Base-by-base conservation (phyloP, 2,888 invertebrate genomes). In the Cremastobaeus sp. region DNA sequence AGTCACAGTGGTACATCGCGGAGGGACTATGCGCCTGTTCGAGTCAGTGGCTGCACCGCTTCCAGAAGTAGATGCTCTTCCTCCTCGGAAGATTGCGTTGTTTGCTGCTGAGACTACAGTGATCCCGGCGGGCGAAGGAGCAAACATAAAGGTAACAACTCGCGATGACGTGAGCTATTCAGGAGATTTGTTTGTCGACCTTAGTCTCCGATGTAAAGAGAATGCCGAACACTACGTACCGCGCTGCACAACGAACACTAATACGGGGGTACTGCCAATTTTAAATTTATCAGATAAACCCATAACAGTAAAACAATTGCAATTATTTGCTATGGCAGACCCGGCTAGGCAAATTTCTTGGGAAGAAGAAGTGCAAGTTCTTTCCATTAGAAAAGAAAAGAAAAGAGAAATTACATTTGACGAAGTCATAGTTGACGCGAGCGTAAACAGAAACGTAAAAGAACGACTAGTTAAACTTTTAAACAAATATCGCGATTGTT, bases 161-260 rank as follows among this genome's bases (percentile, higher is more conserved):
- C 2, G 28, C 4, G 20, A 17, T 8, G 20, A 45, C 15, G 11
- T 3, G n/a, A n/a, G n/a, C 14, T 45, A 48, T 12, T 18, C 15
- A n/a, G 32, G 32, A 1, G 48, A 48, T 32, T 18, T 48, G 1
- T 39, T 39, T 39, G 18, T 39, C 1, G 39, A 39, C 9, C 11
- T 48, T n/a, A 48, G 48, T 11, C 12, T 48, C 4, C 48, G 18
- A 2, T 32, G 32, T 14, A 48, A 48, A 9, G 48, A 48, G 8
- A 48, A 48, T 9, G 32, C 48, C 17, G 48, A 48, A 17, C 48
- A 48, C 18, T n/a, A n/a, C n/a, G n/a, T n/a, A n/a, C n/a, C n/a
- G n/a, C n/a, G n/a, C n/a, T n/a, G n/a, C n/a, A n/a, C 32, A 3
- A n/a, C 32, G 11, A 48, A 18, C 34, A 48, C 48, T 3, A 12